Base-by-base conservation (phyloP, 2,113 vertebrate species). In the Cettia cetti region DNA sequence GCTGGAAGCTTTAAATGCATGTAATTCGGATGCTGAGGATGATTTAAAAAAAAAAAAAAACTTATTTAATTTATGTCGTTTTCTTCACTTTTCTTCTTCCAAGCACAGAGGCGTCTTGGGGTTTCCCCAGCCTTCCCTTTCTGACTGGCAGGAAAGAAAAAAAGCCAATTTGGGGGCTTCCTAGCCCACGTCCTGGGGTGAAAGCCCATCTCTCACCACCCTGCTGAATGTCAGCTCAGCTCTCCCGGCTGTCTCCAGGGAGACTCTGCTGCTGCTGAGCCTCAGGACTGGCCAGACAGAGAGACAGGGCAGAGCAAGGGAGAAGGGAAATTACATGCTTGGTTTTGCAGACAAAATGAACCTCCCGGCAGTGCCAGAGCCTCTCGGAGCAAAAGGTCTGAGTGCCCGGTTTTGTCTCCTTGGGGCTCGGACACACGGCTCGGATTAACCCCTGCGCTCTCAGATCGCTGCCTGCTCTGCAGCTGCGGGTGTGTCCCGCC, bases 291-390 rank as follows among this genome's bases (percentile, higher is more conserved):
- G 28, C 45, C 8, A 0, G 56, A 28, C 52, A 65, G n/a, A 10
- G n/a, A 3, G 57, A 47, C 79, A 44, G 22, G 42, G 31, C 52
- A 82, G 24, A 87, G 85, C 18, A 13, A 65, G 33, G 66, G 68
- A 96, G 82, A 85, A 84, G 39, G 63, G 80, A 95, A 91, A 91
- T 76, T 85, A 89, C 89, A 92, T 17, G 90, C 95, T 75, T 74
- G 94, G 65, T 54, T 96, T 95, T 89, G 86, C 94, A 93, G 93
- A 45, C 78, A 92, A 53, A 94, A 90, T 90, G 88, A 72, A 60
- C 66, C 24, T 78, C 70, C 31, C 1, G 2, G 54, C 42, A 47
- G 72, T 68, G 89, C 82, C 91, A 92, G 93, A 63, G 45, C 42
- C 77, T 77, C 52, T 56, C 3, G 2, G 79, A 92, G 77, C 66